Evolutionary conservation across 2,888 invertebrate species (phyloP).

Genomic region (Tiliacea aurago): DNA sequence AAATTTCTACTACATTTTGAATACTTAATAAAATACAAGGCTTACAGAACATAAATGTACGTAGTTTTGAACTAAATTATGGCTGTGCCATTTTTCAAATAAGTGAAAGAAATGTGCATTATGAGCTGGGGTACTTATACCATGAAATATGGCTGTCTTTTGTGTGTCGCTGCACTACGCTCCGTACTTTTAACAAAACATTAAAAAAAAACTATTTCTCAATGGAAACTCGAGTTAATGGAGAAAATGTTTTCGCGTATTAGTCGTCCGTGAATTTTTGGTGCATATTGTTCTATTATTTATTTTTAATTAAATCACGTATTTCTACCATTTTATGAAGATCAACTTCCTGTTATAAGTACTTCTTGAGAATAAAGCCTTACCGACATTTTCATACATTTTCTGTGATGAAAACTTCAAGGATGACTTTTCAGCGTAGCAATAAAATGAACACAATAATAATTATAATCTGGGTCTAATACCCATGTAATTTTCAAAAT

Average conservation of each 20-base stretch:
- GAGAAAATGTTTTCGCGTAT: conserved; percentile 37
- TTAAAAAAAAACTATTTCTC: conserved; percentile 29
- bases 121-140: conserved; percentile 63
- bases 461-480: conserved; percentile 15
- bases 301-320: neutral
- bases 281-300: neutral
- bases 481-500: conserved; percentile 45
- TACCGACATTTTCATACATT: neutral
- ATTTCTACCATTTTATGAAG: neutral
- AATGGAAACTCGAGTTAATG: conserved; percentile 34
- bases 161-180: conserved; percentile 55
- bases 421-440: neutral
- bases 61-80: conserved; percentile 56
- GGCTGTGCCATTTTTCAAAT: conserved; percentile 58
- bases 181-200: conserved; percentile 48
- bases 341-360: neutral
- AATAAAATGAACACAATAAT: conserved; percentile 1
- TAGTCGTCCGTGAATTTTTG: conserved; percentile 19
- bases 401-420: neutral
- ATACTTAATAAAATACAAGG: conserved; percentile 31
- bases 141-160: conserved; percentile 66
- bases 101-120: conserved; percentile 66
- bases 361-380: neutral
- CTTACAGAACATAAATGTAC: conserved; percentile 23
- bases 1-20: neutral